Evolutionary conservation across 1,140 invertebrate species (phyloP).

Genomic region (Akabosia matsudoensis): DNA sequence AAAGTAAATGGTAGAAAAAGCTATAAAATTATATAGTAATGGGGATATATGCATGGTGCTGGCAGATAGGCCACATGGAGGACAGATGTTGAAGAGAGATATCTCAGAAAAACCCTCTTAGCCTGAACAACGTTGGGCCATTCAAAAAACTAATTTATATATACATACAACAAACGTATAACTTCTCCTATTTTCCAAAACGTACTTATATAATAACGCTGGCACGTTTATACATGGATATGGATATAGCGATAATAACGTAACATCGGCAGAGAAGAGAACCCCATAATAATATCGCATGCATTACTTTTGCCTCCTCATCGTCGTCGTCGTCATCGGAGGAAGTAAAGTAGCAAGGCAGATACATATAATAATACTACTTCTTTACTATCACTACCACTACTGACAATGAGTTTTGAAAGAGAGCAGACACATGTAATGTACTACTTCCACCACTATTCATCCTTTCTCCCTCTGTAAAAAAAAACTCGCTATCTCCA

Average conservation of each 20-base stretch:
- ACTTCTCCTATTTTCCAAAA: not conserved
- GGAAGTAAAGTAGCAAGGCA: slow-evolving; percentile 13
- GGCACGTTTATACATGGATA: no score
- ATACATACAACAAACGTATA: not conserved
- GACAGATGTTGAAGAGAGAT: slow-evolving; percentile 23
- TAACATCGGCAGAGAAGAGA: not conserved
- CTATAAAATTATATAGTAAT: slow-evolving; percentile 25
- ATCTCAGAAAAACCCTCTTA: slow-evolving; percentile 19
- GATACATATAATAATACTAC: not conserved
- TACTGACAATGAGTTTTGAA: slow-evolving; percentile 9
- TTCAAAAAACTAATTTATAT: slow-evolving; percentile 25
- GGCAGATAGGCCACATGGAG: slow-evolving; percentile 22
- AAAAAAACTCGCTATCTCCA: not conserved
- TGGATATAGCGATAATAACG: not conserved
- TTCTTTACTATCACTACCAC: no score
- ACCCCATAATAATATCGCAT: slow-evolving; percentile 14
- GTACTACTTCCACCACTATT: not conserved
- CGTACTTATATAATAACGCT: not conserved
- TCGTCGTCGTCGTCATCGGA: not conserved
- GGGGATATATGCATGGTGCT: slow-evolving; percentile 19
- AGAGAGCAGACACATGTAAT: slow-evolving; percentile 5
- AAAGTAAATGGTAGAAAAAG: slow-evolving; percentile 24
- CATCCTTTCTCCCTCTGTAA: not conserved
- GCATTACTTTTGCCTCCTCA: slow-evolving; percentile 4
- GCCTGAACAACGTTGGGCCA: slow-evolving; percentile 13